Percentiles rank a stretch among this genome's conserved stretches.
Evolutionary conservation across 2,888 invertebrate genomes (phyloP).

Genomic region (Colostygia pectinataria): DNA sequence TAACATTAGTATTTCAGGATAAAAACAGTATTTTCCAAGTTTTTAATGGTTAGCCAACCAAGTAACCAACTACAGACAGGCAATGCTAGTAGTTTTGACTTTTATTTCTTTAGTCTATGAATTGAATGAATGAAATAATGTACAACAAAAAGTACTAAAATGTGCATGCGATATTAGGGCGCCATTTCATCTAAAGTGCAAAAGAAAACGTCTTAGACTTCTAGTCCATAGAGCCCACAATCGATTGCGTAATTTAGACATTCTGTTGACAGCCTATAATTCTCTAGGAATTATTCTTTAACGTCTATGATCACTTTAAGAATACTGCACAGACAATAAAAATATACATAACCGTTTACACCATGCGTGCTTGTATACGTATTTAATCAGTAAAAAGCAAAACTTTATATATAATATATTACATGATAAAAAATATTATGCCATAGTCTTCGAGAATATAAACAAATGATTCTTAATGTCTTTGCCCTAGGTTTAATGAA

Average conservation of each 20-base stretch:
- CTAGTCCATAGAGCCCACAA: not conserved
- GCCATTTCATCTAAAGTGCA: constrained; percentile 17
- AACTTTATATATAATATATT: too few species aligned
- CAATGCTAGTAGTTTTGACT: constrained; percentile 79
- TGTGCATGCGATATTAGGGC: constrained; percentile 35
- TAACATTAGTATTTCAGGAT: constrained; percentile 78
- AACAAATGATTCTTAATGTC: too few species aligned
- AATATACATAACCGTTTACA: too few species aligned
- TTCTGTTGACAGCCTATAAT: constrained; percentile 17
- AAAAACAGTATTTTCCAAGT: constrained; percentile 75
- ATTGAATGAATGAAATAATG: constrained; percentile 62
- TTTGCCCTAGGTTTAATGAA: too few species aligned
- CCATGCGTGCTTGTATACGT: too few species aligned
- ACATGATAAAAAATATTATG: too few species aligned
- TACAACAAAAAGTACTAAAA: constrained; percentile 45
- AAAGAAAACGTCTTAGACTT: not conserved
- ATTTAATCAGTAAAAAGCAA: too few species aligned
- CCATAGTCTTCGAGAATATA: too few species aligned
- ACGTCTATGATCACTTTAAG: too few species aligned
- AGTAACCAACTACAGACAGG: constrained; percentile 81
- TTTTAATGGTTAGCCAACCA: constrained; percentile 75
- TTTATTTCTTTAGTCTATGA: constrained; percentile 72
- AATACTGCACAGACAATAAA: too few species aligned
- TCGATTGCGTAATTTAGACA: not conserved
- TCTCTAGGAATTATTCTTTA: too few species aligned